Percentiles rank a stretch among this genome's conserved stretches.
phyloP scores from a whole-genome alignment of 2,888 invertebrate genomes.

The Thumatha senex region DNA sequence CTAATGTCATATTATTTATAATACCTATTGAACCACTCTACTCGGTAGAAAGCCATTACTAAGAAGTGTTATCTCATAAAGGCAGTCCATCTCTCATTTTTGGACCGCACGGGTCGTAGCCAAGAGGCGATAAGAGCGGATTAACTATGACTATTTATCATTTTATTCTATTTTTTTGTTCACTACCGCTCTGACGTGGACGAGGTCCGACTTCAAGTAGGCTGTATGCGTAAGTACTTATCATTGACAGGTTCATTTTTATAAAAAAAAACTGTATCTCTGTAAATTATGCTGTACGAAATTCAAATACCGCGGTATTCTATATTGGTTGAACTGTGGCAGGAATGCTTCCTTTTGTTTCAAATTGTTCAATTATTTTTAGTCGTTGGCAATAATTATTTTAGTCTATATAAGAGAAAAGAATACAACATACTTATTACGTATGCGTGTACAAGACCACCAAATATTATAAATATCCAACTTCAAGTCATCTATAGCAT shows the following conservation, averaged over 20 bases:
- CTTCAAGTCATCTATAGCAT: constrained; percentile 39
- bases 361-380: too few species aligned
- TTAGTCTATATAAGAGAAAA: too few species aligned
- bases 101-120: constrained; percentile 77
- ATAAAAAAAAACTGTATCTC: not conserved
- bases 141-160: constrained; percentile 82
- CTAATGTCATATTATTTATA: constrained; percentile 34
- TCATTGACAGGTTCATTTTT: constrained; percentile 40
- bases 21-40: constrained; percentile 48
- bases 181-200: constrained; percentile 69
- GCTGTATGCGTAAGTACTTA: constrained; percentile 32
- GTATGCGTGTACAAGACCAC: too few species aligned
- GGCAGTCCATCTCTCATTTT: constrained; percentile 79
- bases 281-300: too few species aligned
- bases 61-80: constrained; percentile 71
- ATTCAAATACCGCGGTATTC: too few species aligned
- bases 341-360: too few species aligned
- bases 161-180: constrained; percentile 71
- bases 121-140: constrained; percentile 74
- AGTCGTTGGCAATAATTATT: too few species aligned
- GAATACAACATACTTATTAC: too few species aligned
- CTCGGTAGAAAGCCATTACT: constrained; percentile 66
- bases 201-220: constrained; percentile 57
- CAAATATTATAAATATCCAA: too few species aligned
- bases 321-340: too few species aligned